phyloP scores from a whole-genome alignment of 2,888 invertebrate species.

The Penaeus monodon region DNA sequence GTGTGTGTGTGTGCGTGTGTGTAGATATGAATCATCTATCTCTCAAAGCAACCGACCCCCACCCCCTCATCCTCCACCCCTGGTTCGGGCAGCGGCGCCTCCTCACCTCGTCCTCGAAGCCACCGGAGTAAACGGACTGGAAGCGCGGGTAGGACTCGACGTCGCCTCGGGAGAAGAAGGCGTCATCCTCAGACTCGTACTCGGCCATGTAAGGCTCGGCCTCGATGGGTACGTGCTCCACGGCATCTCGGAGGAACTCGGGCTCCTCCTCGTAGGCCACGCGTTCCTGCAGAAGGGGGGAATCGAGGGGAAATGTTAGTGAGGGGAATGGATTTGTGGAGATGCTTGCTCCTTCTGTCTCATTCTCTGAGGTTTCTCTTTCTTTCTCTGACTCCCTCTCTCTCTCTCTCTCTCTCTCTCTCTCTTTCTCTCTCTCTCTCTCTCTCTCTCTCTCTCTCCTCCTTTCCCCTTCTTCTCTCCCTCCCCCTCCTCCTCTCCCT shows the following conservation, averaged over 20 bases:
- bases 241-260: slow-evolving; percentile 41
- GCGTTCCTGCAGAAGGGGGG: background rate
- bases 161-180: slow-evolving; percentile 45
- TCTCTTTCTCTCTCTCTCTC: too few relatives aligned
- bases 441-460: too few relatives aligned
- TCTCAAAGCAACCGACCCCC: too few relatives aligned
- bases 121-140: slow-evolving; percentile 15
- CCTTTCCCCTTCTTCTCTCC: background rate
- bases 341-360: too few relatives aligned
- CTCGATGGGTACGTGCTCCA: slow-evolving; percentile 45
- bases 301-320: background rate
- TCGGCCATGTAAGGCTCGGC: slow-evolving; percentile 48
- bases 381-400: too few relatives aligned
- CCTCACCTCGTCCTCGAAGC: slow-evolving; percentile 38
- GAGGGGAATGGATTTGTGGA: background rate
- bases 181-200: slow-evolving; percentile 11
- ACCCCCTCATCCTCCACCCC: too few relatives aligned
- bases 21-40: too few relatives aligned
- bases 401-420: too few relatives aligned
- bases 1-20: too few relatives aligned
- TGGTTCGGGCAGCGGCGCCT: too few relatives aligned
- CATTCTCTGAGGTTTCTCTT: too few relatives aligned
- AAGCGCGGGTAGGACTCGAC: slow-evolving; percentile 44
- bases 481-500: too few relatives aligned
- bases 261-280: background rate